Evolutionary conservation across 2,888 invertebrate genomes (phyloP).

Genomic region (Drosophila mulleri): DNA sequence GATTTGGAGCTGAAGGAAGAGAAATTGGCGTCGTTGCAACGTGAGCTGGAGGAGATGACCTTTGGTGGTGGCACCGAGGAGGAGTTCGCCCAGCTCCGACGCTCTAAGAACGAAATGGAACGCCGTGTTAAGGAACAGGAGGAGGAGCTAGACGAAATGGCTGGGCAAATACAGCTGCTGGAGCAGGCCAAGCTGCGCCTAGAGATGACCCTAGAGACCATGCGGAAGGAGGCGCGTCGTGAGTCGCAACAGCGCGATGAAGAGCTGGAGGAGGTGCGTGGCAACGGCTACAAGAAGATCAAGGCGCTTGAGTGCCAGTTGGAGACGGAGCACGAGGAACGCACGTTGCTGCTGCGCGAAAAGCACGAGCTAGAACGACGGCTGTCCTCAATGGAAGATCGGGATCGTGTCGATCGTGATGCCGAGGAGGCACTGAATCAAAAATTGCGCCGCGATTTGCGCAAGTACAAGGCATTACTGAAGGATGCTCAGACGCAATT

Average conservation of each 20-base stretch:
- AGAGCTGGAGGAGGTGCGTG: conserved; percentile 96
- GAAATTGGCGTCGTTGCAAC: conserved; percentile 90
- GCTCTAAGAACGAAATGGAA: conserved; percentile 94
- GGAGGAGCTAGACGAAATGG: conserved; percentile 97
- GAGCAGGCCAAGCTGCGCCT: conserved; percentile 96
- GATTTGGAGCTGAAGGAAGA: conserved; percentile 96
- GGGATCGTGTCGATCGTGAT: conserved; percentile 90
- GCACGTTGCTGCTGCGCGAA: conserved; percentile 93
- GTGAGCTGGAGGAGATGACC: conserved; percentile 94
- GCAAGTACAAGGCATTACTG: conserved; percentile 94
- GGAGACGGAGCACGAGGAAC: conserved; percentile 96
- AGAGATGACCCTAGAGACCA: conserved; percentile 97
- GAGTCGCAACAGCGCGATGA: conserved; percentile 96
- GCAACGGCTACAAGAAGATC: conserved; percentile 95
- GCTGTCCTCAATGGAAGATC: conserved; percentile 91
- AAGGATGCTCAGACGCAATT: conserved; percentile 97
- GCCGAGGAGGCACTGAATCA: conserved; percentile 90
- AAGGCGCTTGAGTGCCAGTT: conserved; percentile 96
- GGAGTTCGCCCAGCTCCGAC: conserved; percentile 92
- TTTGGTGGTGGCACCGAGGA: conserved; percentile 93
- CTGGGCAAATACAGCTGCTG: conserved; percentile 94
- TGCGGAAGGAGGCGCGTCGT: conserved; percentile 94
- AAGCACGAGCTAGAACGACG: conserved; percentile 96
- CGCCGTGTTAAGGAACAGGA: conserved; percentile 94
- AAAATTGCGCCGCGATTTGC: conserved; percentile 93